Conservation (phyloP, 2,113 vertebrate genomes). For the Nansenia antarctica region DNA sequence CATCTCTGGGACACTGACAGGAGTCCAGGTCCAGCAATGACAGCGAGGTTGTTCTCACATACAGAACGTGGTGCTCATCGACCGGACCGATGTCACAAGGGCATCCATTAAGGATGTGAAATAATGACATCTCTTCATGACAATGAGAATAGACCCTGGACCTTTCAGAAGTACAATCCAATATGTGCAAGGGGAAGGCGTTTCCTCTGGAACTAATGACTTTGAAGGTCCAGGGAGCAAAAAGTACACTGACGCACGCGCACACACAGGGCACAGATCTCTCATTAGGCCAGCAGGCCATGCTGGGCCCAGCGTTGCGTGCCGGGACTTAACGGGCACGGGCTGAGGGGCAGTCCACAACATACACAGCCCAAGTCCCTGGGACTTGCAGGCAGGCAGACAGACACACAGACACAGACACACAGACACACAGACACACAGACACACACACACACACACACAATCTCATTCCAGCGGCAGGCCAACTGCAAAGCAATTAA, state of each 20-base stretch:
- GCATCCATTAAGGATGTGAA: constrained; percentile 31
- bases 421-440: constrained; percentile 17
- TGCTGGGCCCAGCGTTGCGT: constrained; percentile 46
- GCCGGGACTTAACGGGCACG: constrained; percentile 56
- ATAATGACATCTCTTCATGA: constrained; percentile 44
- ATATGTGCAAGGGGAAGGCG: constrained; percentile 32
- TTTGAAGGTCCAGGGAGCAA: constrained; percentile 34
- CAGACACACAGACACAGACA: neutral
- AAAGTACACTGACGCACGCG: constrained; percentile 17
- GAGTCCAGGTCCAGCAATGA: constrained; percentile 47
- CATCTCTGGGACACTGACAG: constrained; percentile 4
- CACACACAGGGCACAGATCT: constrained; percentile 37
- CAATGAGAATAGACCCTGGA: constrained; percentile 25
- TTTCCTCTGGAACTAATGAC: constrained; percentile 56
- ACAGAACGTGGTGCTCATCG: constrained; percentile 16
- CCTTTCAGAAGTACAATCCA: constrained; percentile 18
- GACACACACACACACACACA: neutral
- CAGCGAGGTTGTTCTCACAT: neutral
- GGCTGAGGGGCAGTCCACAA: constrained; percentile 21
- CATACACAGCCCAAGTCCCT: constrained; percentile 14
- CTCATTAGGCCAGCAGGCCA: constrained; percentile 68
- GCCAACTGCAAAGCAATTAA: neutral
- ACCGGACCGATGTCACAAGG: constrained; percentile 41
- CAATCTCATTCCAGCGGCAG: neutral
- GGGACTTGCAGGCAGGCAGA: constrained; percentile 37